Evolutionary conservation across 2,113 vertebrate genomes (phyloP).

Genomic region (Etheostoma spectabile): DNA sequence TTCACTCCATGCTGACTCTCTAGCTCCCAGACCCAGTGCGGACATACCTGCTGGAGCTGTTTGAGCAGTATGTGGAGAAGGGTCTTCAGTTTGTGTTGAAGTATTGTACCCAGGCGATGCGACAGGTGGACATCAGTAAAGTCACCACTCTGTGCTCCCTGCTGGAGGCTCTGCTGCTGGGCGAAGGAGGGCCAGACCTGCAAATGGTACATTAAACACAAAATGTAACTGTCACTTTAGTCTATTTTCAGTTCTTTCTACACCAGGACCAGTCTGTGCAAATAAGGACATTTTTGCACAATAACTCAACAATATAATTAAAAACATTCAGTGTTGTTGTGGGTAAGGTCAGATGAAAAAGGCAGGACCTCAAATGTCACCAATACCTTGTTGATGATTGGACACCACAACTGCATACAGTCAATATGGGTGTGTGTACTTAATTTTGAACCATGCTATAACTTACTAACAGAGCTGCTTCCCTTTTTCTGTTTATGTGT

Average conservation of each 20-base stretch:
- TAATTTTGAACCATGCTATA: background rate
- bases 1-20: background rate
- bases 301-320: background rate
- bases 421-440: background rate
- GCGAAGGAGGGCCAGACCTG: constrained; percentile 79
- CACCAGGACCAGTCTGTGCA: background rate
- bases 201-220: constrained; percentile 80
- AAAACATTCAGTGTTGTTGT: background rate
- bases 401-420: background rate
- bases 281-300: background rate
- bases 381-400: background rate
- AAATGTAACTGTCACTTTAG: constrained; percentile 1
- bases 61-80: constrained; percentile 86
- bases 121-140: constrained; percentile 92
- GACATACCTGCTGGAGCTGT: constrained; percentile 85
- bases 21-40: constrained; percentile 77
- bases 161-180: constrained; percentile 87
- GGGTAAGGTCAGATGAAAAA: background rate
- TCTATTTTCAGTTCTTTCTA: background rate
- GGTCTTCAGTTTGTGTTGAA: constrained; percentile 87
- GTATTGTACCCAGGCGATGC: constrained; percentile 87
- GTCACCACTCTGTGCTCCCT: constrained; percentile 89
- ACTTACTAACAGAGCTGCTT: background rate
- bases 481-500: constrained; percentile 6
- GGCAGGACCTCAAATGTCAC: background rate